Percentiles rank a stretch among this genome's conserved stretches.
Evolutionary conservation across 2,888 invertebrate species (phyloP).

Genomic region (Melitaea athalia): DNA sequence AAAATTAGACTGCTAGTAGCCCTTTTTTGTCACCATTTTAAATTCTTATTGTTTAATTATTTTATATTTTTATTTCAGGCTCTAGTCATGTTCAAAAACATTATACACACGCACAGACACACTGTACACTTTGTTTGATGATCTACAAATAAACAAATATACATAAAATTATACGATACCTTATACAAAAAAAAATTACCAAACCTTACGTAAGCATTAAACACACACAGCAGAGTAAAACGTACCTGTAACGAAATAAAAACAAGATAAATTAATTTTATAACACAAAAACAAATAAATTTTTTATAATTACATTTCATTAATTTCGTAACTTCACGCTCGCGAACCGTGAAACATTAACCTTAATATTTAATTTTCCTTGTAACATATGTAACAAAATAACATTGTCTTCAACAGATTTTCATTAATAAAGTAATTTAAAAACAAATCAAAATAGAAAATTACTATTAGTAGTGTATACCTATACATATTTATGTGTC

Average conservation of each 20-base stretch:
- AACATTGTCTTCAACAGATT: background rate
- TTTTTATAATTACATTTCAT: background rate
- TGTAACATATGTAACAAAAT: conserved; percentile 12
- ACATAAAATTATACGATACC: no score
- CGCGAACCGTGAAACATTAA: conserved; percentile 15
- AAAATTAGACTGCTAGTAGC: no score
- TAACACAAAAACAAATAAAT: background rate
- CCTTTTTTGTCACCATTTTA: no score
- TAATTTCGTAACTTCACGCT: conserved; percentile 4
- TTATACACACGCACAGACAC: no score
- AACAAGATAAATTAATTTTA: background rate
- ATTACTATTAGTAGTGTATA: no score
- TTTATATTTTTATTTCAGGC: no score
- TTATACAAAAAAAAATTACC: no score
- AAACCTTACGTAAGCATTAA: background rate
- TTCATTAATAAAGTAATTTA: background rate
- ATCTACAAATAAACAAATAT: no score
- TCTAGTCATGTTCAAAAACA: no score
- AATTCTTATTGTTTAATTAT: no score
- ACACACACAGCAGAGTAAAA: background rate
- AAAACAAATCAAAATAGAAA: background rate
- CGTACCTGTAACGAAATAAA: conserved; percentile 21
- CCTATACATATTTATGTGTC: no score
- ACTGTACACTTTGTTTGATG: no score
- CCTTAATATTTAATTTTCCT: conserved; percentile 20